phyloP scores from a whole-genome alignment of 1,140 invertebrate genomes.

The Drusus annulatus region DNA sequence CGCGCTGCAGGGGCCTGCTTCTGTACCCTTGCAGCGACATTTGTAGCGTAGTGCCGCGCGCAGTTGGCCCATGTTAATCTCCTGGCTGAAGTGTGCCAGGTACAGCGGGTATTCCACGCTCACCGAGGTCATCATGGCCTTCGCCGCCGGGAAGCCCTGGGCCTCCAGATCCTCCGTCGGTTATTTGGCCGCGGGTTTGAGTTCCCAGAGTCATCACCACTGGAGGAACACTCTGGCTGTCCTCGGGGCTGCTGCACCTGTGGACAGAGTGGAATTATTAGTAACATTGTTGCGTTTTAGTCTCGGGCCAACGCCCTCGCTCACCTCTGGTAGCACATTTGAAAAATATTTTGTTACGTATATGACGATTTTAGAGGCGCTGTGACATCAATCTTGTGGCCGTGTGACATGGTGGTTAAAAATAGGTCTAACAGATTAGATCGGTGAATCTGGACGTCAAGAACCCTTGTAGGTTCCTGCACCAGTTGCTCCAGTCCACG shows the following conservation, averaged over 20 bases:
- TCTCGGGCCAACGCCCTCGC: no score
- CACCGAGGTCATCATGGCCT: background rate
- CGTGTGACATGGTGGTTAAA: no score
- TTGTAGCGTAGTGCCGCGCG: background rate
- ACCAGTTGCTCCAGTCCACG: no score
- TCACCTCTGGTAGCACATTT: no score
- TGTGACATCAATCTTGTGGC: no score
- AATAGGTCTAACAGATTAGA: no score
- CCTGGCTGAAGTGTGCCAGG: background rate
- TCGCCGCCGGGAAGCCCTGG: background rate
- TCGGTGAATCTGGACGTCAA: no score
- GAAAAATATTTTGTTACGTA: no score
- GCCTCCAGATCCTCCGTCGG: background rate
- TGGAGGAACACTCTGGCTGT: background rate
- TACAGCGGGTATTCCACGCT: background rate
- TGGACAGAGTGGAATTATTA: no score
- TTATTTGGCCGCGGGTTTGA: background rate
- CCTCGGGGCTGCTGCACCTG: background rate
- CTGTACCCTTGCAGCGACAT: background rate
- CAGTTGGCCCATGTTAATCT: background rate
- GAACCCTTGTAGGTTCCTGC: no score
- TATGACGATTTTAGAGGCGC: no score
- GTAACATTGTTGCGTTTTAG: no score
- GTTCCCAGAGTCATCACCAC: background rate
- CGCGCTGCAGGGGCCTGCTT: background rate